Evolutionary conservation across 2,888 invertebrate genomes (phyloP), one percentile per base, ranked within the genome.

Genomic region (Trichacis sp.): DNA sequence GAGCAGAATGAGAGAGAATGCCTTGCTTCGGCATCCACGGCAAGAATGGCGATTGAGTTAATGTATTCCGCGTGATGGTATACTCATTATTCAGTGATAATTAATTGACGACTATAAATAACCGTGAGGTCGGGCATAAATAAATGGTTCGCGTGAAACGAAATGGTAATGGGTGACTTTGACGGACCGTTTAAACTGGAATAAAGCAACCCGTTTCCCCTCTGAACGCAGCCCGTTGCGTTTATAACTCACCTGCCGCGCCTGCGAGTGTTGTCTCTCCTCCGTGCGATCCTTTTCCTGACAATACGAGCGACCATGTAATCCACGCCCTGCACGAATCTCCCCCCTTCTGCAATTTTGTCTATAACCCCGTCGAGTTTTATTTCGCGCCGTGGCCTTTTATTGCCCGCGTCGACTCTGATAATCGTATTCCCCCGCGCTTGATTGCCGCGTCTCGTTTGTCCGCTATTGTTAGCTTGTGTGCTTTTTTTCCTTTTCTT

Each of bases 121-220:
- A 81, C 75, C 73, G 68, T 72, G 72, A 73, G 74, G 76, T 73
- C 73, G 73, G 70, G 78, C 77, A 77, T 77, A 81, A 82, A 81
- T 82, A 81, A 82, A 81, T 82, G 79, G 78, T 77, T 81, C 79
- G 82, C 79, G 79, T 78, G 79, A 77, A 79, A 75, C 77, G 74
- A 79, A 80, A 82, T 81, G 81, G 81, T 82, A 82, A 82, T 82
- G 79, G 79, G 77, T 80, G 82, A 82, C 81, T 81, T 81, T 81
- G 82, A 82, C 80, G 80, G 79, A 81, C 82, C 81, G 81, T 82
- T 80, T 80, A 82, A 80, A 79, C 79, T 80, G 80, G 79, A 81
- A 81, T 81, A 79, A 80, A 78, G 77, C 76, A 73, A 71, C 73
- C 68, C 71, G 71, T 74, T 72, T 73, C 73, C 74, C 70, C 72